Percentiles rank a stretch among this genome's conserved stretches.
Conservation (phyloP, 1,140 invertebrate genomes). For the Lamellibrachia luymesi region DNA sequence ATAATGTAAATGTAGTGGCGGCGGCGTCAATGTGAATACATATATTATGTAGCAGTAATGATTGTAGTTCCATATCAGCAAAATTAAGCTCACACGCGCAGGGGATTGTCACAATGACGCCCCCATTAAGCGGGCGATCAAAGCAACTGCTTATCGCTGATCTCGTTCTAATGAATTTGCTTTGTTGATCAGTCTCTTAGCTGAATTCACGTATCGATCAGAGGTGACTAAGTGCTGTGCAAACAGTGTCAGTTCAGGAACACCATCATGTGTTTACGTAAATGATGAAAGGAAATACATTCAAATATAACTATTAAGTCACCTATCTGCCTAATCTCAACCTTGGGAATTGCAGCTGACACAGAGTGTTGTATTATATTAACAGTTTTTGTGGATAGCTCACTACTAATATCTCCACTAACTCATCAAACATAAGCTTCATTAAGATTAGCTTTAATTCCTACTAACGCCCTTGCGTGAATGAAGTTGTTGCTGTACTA, state of each 20-base stretch:
- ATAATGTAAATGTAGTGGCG: neutral
- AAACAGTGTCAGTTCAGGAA: neutral
- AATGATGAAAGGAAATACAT: neutral
- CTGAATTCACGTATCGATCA: neutral
- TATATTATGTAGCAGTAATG: neutral
- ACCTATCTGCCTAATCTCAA: neutral
- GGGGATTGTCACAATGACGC: neutral
- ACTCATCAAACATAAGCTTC: neutral
- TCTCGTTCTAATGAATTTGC: conserved; percentile 1
- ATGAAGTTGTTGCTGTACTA: neutral
- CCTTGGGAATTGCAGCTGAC: neutral
- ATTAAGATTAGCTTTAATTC: neutral
- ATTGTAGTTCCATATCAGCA: neutral
- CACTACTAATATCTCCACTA: no score
- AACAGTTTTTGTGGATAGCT: neutral
- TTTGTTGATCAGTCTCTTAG: neutral
- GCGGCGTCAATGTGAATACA: no score
- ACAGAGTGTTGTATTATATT: neutral
- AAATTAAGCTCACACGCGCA: neutral
- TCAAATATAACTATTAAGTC: neutral
- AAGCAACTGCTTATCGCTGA: neutral
- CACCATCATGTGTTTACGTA: neutral
- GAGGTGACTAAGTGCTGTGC: neutral
- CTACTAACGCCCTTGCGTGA: neutral
- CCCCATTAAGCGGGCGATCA: neutral